phyloP scores from a whole-genome alignment of 1,140 invertebrate species.

The Trachelipus rathkii region DNA sequence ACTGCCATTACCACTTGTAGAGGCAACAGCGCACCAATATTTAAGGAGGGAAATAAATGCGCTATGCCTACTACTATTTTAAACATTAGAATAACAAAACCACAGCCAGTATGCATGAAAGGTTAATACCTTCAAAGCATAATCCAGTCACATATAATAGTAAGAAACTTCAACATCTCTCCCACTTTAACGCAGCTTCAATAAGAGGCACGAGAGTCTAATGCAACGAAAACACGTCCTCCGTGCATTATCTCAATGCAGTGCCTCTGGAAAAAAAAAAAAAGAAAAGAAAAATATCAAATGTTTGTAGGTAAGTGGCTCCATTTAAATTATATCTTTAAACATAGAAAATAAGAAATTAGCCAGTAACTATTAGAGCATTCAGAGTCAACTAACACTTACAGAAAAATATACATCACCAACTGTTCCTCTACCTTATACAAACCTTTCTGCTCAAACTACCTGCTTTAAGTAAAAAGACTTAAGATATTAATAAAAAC shows the following conservation, averaged over 20 bases:
- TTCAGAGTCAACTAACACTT: slow-evolving; percentile 2
- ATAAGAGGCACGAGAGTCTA: not conserved
- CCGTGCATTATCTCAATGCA: slow-evolving; percentile 3
- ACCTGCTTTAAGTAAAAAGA: not conserved
- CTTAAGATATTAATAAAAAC: not conserved
- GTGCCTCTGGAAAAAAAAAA: slow-evolving; percentile 1
- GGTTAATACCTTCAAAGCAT: not conserved
- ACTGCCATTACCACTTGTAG: not conserved
- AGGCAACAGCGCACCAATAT: not conserved
- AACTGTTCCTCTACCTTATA: not conserved
- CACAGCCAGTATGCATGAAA: not conserved
- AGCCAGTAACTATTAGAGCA: slow-evolving; percentile 1
- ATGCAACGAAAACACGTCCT: slow-evolving; percentile 3
- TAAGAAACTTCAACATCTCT: not conserved
- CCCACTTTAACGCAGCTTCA: not conserved
- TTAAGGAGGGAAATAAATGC: not conserved
- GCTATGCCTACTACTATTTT: not conserved
- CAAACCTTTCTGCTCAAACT: not conserved
- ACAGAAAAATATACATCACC: not conserved
- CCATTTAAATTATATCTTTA: not conserved
- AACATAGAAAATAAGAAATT: not conserved
- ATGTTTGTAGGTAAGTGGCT: not conserved
- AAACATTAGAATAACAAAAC: not conserved
- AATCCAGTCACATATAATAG: slow-evolving; percentile 7
- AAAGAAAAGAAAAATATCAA: not conserved